Evolutionary conservation across 2,797 vertebrate species (phyloP).

Genomic region (Poeciliopsis turneri): DNA sequence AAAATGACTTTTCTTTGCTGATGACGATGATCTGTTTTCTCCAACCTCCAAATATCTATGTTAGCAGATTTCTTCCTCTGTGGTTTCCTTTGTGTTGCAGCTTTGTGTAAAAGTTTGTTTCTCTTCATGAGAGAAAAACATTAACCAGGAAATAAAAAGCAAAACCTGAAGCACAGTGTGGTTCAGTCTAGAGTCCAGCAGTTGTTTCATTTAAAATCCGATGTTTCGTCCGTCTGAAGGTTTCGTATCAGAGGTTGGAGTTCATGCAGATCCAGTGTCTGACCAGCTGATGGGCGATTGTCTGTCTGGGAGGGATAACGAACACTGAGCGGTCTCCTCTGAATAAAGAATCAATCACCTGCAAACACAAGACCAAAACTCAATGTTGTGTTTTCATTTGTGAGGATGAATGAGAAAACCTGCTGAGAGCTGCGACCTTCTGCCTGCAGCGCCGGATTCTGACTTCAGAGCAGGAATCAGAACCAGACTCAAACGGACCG

Average conservation of each 20-base stretch:
- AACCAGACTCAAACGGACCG: no score
- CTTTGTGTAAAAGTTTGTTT: neutral
- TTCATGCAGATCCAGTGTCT: conserved; percentile 90
- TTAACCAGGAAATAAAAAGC: neutral
- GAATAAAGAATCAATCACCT: conserved; percentile 86
- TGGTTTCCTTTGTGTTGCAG: neutral
- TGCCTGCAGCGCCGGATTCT: neutral
- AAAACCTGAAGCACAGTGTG: neutral
- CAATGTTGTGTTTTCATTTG: neutral
- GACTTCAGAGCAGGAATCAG: neutral
- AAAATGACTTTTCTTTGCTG: neutral
- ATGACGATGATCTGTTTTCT: neutral
- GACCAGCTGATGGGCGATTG: conserved; percentile 91
- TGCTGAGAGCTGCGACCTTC: neutral
- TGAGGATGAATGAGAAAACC: neutral
- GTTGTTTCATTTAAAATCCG: neutral
- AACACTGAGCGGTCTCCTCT: conserved; percentile 78
- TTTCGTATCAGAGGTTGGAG: conserved; percentile 83
- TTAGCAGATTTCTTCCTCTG: neutral
- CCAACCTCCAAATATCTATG: neutral
- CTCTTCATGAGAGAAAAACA: neutral
- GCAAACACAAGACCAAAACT: neutral
- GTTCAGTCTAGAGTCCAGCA: neutral
- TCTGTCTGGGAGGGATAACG: conserved; percentile 84
- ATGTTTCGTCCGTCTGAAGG: neutral